Evolutionary conservation across 2,113 vertebrate genomes (phyloP).

Genomic region (Natator depressus): DNA sequence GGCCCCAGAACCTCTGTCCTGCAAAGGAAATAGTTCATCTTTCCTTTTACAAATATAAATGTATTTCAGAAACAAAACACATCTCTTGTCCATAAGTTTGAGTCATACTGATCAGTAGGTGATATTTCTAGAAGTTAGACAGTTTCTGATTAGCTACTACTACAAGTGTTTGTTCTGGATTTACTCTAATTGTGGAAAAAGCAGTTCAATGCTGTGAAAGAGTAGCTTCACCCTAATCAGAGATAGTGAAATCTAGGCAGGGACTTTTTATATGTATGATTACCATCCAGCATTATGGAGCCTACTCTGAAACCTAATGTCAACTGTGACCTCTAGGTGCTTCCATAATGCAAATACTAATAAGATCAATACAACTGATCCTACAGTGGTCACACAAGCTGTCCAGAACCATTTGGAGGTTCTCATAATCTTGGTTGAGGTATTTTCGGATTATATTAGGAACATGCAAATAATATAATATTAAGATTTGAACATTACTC

Average conservation of each 20-base stretch:
- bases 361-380: conserved; percentile 4
- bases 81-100: background rate
- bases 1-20: background rate
- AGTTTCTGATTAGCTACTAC: background rate
- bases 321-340: background rate
- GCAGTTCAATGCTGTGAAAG: background rate
- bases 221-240: background rate
- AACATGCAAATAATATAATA: background rate
- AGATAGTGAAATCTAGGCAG: background rate
- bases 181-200: background rate
- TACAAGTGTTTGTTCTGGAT: background rate
- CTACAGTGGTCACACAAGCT: background rate
- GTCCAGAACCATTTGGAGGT: background rate
- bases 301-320: too few species aligned
- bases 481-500: background rate
- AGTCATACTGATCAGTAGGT: background rate
- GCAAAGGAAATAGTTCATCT: background rate
- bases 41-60: background rate
- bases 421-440: background rate
- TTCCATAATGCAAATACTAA: conserved; percentile 20
- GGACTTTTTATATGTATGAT: background rate
- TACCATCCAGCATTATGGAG: background rate
- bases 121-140: background rate
- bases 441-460: background rate
- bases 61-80: conserved; percentile 16